Evolutionary conservation across 2,113 vertebrate species (phyloP).

Genomic region (Channa maculata): DNA sequence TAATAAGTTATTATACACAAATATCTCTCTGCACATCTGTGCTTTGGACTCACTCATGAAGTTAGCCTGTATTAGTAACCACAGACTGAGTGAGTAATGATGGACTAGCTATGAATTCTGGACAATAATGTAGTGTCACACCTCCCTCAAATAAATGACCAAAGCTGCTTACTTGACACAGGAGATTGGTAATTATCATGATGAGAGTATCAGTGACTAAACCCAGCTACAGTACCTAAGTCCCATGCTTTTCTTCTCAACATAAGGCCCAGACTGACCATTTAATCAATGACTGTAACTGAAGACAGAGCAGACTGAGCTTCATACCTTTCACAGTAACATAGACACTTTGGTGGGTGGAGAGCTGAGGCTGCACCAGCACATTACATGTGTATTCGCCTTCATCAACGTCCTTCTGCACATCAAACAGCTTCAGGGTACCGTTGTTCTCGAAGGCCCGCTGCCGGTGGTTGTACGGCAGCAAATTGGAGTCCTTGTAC

Average conservation of each 20-base stretch:
- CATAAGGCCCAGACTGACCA: neutral
- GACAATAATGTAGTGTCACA: too few relatives aligned
- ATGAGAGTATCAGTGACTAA: neutral
- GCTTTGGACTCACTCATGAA: constrained; percentile 38
- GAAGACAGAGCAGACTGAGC: neutral
- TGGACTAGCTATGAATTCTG: neutral
- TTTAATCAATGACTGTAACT: neutral
- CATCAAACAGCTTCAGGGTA: constrained; percentile 95
- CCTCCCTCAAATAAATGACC: constrained; percentile 12
- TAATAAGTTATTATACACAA: constrained; percentile 14
- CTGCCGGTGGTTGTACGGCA: constrained; percentile 98
- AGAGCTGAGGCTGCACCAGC: constrained; percentile 94
- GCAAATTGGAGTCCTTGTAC: constrained; percentile 97
- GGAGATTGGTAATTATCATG: constrained; percentile 6
- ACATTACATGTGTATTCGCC: constrained; percentile 97
- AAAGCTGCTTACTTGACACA: constrained; percentile 1
- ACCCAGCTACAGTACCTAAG: neutral
- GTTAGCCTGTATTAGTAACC: neutral
- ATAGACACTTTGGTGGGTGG: constrained; percentile 96
- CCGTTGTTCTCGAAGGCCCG: constrained; percentile 98
- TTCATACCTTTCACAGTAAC: constrained; percentile 97
- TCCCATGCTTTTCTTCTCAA: neutral
- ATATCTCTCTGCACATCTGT: constrained; percentile 37
- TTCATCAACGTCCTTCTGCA: constrained; percentile 95
- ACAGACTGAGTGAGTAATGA: constrained; percentile 26